Evolutionary conservation across 1,140 invertebrate genomes (phyloP).

Genomic region (Leptopilina clavipes): DNA sequence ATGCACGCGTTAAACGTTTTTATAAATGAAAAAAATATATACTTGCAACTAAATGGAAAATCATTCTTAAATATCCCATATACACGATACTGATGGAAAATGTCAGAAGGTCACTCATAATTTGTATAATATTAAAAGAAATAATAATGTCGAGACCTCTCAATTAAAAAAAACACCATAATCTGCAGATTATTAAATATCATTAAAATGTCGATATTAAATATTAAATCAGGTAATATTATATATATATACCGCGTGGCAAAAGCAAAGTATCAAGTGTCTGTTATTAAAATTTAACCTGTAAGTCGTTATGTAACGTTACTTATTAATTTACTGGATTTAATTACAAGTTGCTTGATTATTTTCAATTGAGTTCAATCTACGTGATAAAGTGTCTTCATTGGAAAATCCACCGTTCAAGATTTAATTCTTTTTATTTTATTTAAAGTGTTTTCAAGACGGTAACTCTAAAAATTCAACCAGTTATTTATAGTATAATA

Average conservation of each 20-base stretch:
- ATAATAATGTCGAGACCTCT: not conserved
- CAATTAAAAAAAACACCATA: not conserved
- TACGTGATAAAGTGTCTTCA: not conserved
- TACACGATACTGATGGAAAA: not conserved
- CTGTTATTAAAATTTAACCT: not conserved
- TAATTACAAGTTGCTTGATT: slow-evolving; percentile 2
- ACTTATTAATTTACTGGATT: not conserved
- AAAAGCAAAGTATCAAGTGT: not conserved
- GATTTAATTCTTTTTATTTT: not conserved
- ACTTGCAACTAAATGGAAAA: not conserved
- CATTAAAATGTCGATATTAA: slow-evolving; percentile 2
- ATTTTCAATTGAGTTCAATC: slow-evolving; percentile 4
- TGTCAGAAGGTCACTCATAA: not conserved
- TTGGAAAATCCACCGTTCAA: not conserved
- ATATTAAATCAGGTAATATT: not conserved
- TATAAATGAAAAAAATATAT: not conserved
- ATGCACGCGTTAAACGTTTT: not conserved
- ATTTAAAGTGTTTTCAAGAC: no score
- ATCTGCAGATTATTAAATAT: not conserved
- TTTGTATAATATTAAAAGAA: slow-evolving; percentile 11
- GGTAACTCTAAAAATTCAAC: no score
- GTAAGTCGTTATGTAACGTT: not conserved
- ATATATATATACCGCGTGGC: not conserved
- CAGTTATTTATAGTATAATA: no score
- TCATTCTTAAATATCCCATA: not conserved